Base-by-base conservation (phyloP, 2,888 invertebrate genomes). In the Phlogophora meticulosa region DNA sequence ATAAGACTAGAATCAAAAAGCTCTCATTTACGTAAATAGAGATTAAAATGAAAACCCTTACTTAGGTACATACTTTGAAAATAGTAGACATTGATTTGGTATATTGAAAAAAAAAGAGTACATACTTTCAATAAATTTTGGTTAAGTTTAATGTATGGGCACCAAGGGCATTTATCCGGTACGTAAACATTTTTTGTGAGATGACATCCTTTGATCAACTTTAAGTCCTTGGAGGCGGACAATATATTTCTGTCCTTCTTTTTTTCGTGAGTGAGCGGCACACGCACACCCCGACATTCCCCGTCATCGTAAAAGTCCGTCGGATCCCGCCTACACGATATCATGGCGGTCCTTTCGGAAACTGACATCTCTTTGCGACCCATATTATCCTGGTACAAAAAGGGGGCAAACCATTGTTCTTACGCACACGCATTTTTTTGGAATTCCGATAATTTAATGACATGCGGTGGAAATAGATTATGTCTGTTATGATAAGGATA, bases 391-490 rank as follows among this genome's bases (percentile, higher is more conserved):
- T 95, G 92, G 94, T 96, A 95, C 85, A 93, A 95, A 96, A 95
- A 95, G 95, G 95, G 96, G 95, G 95, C 95, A 95, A 91, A 90
- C 94, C 94, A 96, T 96, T 96, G 96, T 96, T 96, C 94, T 94
- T 93, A 96, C 96, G 94, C 95, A 96, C 95, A 96, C 96, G 95
- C 95, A 94, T 90, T 94, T 93, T 93, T 93, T 92, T 83, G 76
- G 75, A 79, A 79, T 76, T 72, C 53, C 61, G 55, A 58, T 68
- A 48, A 32, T 49, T 34, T n/a, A n/a, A n/a, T n/a, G n/a, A 15
- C 9, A 17, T 63, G 46, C 20, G 17, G 15, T 52, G 9, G 10
- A 56, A 57, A 53, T 49, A 43, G 17, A 74, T 48, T 7, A 36
- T 11, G 28, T 4, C 13, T 17, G 7, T 15, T 1, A n/a, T 48